Percentiles rank a stretch among this genome's conserved stretches.
Evolutionary conservation across 2,113 vertebrate species (phyloP).

Genomic region (Silurus meridionalis): DNA sequence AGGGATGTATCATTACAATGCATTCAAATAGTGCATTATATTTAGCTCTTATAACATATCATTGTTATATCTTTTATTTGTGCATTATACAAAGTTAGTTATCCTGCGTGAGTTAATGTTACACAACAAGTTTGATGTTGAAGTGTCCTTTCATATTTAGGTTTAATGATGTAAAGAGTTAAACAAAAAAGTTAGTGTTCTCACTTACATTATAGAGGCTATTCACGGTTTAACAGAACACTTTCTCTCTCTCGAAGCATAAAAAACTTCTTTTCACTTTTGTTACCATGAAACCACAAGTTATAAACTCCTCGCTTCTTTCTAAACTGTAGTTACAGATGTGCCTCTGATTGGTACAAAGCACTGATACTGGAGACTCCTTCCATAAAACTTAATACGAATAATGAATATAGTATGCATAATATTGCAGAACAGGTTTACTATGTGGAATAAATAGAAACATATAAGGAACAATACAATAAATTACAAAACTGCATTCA

Average conservation of each 20-base stretch:
- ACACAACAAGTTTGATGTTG: background rate
- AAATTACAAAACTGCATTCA: too few species aligned
- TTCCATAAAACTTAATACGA: too few species aligned
- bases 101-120: background rate
- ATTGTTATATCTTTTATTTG: background rate
- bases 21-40: background rate
- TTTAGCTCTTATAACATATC: background rate
- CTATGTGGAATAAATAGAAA: too few species aligned
- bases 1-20: background rate
- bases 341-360: too few species aligned
- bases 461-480: too few species aligned
- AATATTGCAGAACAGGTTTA: too few species aligned
- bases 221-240: background rate
- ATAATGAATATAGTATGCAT: too few species aligned
- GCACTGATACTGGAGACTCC: too few species aligned
- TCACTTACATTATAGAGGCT: background rate
- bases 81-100: background rate
- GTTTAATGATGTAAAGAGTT: background rate
- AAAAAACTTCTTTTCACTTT: background rate
- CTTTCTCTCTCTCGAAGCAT: background rate
- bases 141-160: background rate
- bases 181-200: background rate
- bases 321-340: too few species aligned
- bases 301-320: background rate
- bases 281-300: background rate